Conservation (phyloP, 2,888 invertebrate genomes). For the Heliconius charithonia region DNA sequence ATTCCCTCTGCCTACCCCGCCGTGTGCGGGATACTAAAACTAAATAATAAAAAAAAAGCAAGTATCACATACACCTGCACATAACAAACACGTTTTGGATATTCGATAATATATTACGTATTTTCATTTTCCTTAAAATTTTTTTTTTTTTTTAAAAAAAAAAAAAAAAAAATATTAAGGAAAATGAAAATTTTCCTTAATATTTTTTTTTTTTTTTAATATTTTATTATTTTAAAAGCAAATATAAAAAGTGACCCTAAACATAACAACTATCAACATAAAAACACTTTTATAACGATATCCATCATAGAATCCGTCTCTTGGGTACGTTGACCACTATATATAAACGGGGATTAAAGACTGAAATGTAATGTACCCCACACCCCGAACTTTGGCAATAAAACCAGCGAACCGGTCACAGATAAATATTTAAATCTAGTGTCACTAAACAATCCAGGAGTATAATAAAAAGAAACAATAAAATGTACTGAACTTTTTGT, state of each 20-base stretch:
- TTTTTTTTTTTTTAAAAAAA: no score
- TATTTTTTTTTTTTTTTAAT: no score
- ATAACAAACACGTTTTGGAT: background rate
- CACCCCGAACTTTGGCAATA: constrained; percentile 71
- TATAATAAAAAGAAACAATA: constrained; percentile 54
- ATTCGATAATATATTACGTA: background rate
- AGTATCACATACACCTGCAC: background rate
- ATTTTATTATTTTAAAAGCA: background rate
- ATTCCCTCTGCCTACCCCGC: no score
- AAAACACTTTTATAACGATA: constrained; percentile 25
- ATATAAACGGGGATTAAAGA: constrained; percentile 43
- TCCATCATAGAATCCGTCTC: constrained; percentile 34
- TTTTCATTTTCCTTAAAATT: background rate
- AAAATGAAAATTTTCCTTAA: no score
- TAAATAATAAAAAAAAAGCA: no score
- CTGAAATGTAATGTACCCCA: constrained; percentile 58
- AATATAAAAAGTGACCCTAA: constrained; percentile 5
- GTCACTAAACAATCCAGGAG: constrained; percentile 59
- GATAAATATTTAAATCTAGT: constrained; percentile 73
- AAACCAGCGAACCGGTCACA: constrained; percentile 75
- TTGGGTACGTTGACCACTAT: constrained; percentile 44
- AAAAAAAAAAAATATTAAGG: no score
- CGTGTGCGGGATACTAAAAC: no score
- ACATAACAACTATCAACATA: constrained; percentile 13
- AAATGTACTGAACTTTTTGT: constrained; percentile 45